These are phyloP conservation scores for Clarias macrocephalus DNA, from an alignment of 2,113 vertebrate species.

Conservation along the genomic window DNA sequence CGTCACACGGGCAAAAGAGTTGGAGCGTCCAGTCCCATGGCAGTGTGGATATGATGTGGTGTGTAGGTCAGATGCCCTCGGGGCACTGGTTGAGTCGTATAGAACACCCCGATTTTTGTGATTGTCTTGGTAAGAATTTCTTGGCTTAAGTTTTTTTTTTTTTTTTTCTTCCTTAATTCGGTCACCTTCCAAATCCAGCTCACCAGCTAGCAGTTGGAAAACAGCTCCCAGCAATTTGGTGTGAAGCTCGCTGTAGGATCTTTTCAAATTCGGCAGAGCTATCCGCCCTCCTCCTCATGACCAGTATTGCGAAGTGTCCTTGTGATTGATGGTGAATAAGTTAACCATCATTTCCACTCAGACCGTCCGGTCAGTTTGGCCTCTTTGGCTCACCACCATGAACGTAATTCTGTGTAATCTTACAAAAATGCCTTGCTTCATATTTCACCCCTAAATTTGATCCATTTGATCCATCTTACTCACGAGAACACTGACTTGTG, in stretches of 20 bases:
- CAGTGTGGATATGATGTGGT: background rate
- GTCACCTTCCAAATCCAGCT: background rate
- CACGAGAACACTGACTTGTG: background rate
- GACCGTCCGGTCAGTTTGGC: background rate
- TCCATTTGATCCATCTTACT: background rate
- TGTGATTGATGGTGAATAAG: background rate
- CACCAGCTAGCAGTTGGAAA: background rate
- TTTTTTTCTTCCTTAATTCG: background rate
- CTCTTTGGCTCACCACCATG: background rate
- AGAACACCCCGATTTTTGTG: background rate
- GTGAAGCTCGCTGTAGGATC: background rate
- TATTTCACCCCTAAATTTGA: background rate
- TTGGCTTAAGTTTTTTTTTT: background rate
- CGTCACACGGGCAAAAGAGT: background rate
- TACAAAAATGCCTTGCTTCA: background rate
- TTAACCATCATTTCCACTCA: too few species aligned
- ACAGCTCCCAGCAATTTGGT: background rate
- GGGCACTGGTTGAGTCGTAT: background rate
- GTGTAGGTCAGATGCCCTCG: background rate
- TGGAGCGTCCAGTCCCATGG: background rate
- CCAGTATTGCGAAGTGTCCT: background rate
- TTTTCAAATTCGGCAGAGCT: background rate
- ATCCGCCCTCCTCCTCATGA: too few species aligned
- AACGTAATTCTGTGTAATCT: background rate
- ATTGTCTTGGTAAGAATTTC: too few species aligned